These are phyloP conservation scores for Amblyteles armatorius DNA, from an alignment of 2,888 invertebrate genomes.

Conservation along the genomic window DNA sequence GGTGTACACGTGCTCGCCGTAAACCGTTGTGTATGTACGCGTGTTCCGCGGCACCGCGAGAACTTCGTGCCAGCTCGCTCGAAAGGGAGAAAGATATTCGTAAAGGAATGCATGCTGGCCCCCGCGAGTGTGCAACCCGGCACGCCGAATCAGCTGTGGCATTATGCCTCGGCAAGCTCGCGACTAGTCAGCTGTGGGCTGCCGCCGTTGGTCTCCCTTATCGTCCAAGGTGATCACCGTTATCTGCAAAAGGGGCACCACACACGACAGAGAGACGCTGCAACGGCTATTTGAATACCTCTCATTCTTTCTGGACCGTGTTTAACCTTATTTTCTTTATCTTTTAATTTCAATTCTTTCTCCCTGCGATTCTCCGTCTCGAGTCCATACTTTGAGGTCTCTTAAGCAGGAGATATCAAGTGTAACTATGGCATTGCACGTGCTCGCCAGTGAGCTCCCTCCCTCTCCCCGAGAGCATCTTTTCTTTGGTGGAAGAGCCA, in stretches of 20 bases:
- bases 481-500: conserved; percentile 26
- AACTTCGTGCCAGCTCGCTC: conserved; percentile 43
- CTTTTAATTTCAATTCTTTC: conserved; percentile 57
- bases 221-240: conserved; percentile 73
- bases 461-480: background rate
- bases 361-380: background rate
- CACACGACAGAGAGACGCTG: background rate
- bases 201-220: conserved; percentile 61
- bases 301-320: conserved; percentile 33
- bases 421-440: conserved; percentile 46
- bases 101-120: conserved; percentile 50
- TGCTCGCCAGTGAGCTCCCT: conserved; percentile 1
- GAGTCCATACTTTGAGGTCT: conserved; percentile 26
- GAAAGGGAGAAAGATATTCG: conserved; percentile 55
- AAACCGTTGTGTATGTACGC: conserved; percentile 58
- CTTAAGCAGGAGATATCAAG: conserved; percentile 31
- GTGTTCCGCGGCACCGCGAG: conserved; percentile 55
- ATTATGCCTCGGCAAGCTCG: conserved; percentile 53
- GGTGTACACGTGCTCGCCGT: conserved; percentile 62
- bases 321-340: conserved; percentile 51
- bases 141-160: conserved; percentile 69
- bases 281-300: conserved; percentile 47
- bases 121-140: conserved; percentile 35
- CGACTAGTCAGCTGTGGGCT: conserved; percentile 62
- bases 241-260: conserved; percentile 73